These are phyloP conservation scores for Rana temporaria DNA, from an alignment of 2,113 vertebrate species.

Conservation along the genomic window DNA sequence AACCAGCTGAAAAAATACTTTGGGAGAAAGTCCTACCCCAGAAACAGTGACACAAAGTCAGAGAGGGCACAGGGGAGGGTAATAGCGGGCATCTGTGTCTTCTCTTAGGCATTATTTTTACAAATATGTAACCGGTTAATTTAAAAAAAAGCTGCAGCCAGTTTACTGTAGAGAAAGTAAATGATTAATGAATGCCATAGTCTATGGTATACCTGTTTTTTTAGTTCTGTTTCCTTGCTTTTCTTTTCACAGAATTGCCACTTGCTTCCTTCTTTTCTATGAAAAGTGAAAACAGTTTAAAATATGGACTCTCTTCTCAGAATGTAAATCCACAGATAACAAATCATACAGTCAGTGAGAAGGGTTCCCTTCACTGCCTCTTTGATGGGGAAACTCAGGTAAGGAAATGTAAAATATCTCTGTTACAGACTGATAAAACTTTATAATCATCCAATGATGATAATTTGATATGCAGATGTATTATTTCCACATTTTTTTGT, in stretches of 20 bases:
- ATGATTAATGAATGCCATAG: constrained; percentile 17
- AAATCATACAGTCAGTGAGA: constrained; percentile 75
- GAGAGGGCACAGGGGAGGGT: no score
- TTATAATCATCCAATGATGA: no score
- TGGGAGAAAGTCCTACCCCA: no score
- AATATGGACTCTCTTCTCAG: constrained; percentile 70
- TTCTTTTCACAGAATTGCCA: constrained; percentile 82
- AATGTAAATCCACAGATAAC: constrained; percentile 71
- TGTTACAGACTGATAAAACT: background rate
- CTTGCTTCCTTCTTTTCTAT: constrained; percentile 85
- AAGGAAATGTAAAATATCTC: constrained; percentile 50
- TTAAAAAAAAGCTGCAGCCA: no score
- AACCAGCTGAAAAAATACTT: no score
- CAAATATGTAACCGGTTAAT: no score
- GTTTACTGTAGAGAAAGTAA: background rate
- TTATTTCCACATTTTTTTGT: no score
- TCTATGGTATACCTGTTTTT: background rate
- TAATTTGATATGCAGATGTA: no score
- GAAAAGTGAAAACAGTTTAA: constrained; percentile 79
- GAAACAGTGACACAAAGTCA: no score
- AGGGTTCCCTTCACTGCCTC: constrained; percentile 76
- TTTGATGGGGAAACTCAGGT: constrained; percentile 83
- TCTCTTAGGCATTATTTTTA: no score
- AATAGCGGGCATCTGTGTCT: no score
- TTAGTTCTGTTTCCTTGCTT: constrained; percentile 60